Evolutionary conservation across 2,888 invertebrate species (phyloP).

Genomic region (Hemistola chrysoprasaria): DNA sequence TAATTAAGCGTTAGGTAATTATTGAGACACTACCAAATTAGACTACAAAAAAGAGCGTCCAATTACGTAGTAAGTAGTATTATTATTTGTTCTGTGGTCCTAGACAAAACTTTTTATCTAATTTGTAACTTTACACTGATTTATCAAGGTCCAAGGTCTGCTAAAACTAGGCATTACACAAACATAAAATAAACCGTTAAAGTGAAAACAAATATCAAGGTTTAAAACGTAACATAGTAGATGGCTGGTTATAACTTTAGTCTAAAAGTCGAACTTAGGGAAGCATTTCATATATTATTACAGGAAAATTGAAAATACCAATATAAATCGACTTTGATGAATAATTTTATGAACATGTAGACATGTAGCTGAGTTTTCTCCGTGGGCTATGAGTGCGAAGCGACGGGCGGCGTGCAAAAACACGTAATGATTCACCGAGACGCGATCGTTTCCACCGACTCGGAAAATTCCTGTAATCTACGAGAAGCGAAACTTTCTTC

Average conservation of each 20-base stretch:
- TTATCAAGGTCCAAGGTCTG: too few relatives aligned
- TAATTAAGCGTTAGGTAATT: too few relatives aligned
- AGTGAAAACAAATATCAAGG: constrained; percentile 2
- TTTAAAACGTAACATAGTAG: neutral
- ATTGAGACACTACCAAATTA: too few relatives aligned
- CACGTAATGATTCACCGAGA: constrained; percentile 69
- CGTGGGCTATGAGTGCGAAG: constrained; percentile 31
- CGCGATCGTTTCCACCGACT: constrained; percentile 74
- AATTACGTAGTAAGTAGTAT: too few relatives aligned
- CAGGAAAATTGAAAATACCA: constrained; percentile 27
- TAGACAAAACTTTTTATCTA: too few relatives aligned
- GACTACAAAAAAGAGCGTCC: too few relatives aligned
- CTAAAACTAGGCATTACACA: constrained; percentile 2
- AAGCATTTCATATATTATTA: constrained; percentile 12
- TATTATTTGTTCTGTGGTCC: too few relatives aligned
- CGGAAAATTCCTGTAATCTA: constrained; percentile 79
- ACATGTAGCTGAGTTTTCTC: constrained; percentile 51
- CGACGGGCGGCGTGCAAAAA: constrained; percentile 55
- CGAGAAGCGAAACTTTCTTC: constrained; percentile 64
- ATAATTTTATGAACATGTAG: constrained; percentile 40
- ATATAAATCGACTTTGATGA: constrained; percentile 37
- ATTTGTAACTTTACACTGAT: too few relatives aligned
- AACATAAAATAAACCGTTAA: neutral
- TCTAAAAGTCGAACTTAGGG: too few relatives aligned
- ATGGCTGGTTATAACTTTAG: too few relatives aligned